These are phyloP conservation scores for Tinamus guttatus DNA, from an alignment of 2,113 vertebrate species.

Conservation along the genomic window DNA sequence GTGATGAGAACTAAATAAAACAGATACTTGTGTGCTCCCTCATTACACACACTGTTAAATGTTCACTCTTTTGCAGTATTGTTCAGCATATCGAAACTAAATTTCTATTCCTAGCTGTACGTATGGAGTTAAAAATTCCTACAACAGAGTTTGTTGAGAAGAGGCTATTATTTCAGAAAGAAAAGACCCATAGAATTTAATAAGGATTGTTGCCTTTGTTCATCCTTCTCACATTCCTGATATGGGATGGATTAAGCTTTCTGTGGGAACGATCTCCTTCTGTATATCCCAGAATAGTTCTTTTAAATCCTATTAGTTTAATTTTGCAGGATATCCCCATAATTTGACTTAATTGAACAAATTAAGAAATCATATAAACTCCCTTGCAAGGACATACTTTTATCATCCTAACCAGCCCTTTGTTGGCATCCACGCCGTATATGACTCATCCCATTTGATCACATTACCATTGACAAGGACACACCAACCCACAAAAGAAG, in stretches of 20 bases:
- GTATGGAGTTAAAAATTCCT: background rate
- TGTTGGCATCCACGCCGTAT: background rate
- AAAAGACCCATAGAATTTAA: background rate
- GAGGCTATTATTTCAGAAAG: background rate
- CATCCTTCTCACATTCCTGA: background rate
- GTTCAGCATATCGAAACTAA: background rate
- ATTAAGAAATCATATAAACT: background rate
- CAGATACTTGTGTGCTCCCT: background rate
- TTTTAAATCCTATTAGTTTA: background rate
- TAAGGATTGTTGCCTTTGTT: background rate
- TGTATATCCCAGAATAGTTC: background rate
- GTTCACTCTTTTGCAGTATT: background rate
- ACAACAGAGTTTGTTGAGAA: background rate
- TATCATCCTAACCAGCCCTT: constrained; percentile 6
- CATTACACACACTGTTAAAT: background rate
- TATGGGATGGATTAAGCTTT: background rate
- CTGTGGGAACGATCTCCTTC: background rate
- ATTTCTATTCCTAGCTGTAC: background rate
- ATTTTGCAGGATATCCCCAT: background rate
- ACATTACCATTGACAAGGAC: constrained; percentile 51
- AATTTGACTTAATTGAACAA: background rate
- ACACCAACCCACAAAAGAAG: constrained; percentile 39
- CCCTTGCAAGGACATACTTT: constrained; percentile 3
- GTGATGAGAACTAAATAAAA: background rate
- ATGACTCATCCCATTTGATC: constrained; percentile 2